These are phyloP conservation scores for Anguilla marmorata DNA, from an alignment of 2,797 vertebrate genomes.

Conservation along the genomic window DNA sequence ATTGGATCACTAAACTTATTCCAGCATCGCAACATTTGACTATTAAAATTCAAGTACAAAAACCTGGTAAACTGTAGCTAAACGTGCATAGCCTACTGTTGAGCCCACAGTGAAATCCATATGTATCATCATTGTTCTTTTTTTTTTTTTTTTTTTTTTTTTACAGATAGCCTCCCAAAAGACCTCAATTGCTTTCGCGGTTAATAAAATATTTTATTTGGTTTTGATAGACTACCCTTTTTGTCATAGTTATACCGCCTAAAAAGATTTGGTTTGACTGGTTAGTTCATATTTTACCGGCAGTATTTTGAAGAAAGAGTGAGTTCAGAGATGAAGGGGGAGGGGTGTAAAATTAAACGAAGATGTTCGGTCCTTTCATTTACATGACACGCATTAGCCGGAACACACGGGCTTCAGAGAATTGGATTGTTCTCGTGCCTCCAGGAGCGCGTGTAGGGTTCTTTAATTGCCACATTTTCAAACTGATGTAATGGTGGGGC, in stretches of 20 bases:
- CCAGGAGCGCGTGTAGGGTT: conserved; percentile 81
- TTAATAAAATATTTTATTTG: not conserved
- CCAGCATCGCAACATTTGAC: not conserved
- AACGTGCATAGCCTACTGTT: not conserved
- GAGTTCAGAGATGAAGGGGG: conserved; percentile 52
- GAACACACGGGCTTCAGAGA: conserved; percentile 81
- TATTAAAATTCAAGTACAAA: not conserved
- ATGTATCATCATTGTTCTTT: not conserved
- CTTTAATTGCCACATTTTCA: conserved; percentile 98
- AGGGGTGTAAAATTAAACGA: conserved; percentile 71
- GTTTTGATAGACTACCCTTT: not conserved
- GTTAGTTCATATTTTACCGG: conserved; percentile 35
- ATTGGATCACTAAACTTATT: not conserved
- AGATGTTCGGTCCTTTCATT: conserved; percentile 79
- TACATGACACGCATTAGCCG: conserved; percentile 79
- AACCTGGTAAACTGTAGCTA: not conserved
- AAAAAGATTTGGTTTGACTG: not conserved
- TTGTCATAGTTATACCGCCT: not conserved
- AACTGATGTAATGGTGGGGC: conserved; percentile 88
- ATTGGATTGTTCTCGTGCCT: conserved; percentile 75
- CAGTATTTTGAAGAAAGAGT: conserved; percentile 52
- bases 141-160: not conserved
- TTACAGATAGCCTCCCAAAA: not conserved
- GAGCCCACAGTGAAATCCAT: not conserved
- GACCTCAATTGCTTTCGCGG: not conserved